Evolutionary conservation across 2,888 invertebrate genomes (phyloP).

Genomic region (Anaspis maculata): DNA sequence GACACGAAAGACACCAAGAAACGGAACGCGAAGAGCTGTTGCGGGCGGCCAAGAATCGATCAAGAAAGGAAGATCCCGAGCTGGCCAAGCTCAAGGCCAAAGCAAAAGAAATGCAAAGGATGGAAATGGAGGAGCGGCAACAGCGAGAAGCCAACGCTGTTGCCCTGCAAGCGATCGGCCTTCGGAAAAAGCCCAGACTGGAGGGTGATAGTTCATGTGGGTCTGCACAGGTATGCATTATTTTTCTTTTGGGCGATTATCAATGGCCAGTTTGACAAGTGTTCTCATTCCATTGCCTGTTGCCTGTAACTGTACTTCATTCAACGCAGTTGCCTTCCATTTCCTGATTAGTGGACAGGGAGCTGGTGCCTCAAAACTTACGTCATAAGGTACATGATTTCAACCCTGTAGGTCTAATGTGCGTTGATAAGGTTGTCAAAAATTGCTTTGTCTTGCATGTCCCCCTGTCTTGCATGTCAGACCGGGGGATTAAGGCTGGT

Average conservation of each 20-base stretch:
- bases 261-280: no score
- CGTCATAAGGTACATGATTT: no score
- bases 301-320: no score
- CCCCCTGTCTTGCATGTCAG: no score
- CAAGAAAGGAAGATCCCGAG: conserved; percentile 95
- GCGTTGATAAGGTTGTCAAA: no score
- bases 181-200: conserved; percentile 82
- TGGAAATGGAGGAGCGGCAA: conserved; percentile 88
- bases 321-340: no score
- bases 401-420: no score
- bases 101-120: conserved; percentile 85
- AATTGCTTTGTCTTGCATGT: no score
- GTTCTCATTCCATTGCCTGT: conserved; percentile 1
- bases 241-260: no score
- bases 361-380: no score
- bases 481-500: no score
- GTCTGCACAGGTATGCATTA: conserved; percentile 35
- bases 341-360: no score
- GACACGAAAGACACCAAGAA: conserved; percentile 90
- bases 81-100: conserved; percentile 95
- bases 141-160: conserved; percentile 93
- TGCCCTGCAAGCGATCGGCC: conserved; percentile 92
- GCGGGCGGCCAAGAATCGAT: conserved; percentile 89
- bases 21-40: conserved; percentile 89
- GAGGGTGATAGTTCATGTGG: conserved; percentile 54